These are phyloP conservation scores for Solenopsis fugax DNA, from an alignment of 1,140 invertebrate species.

Conservation along the genomic window DNA sequence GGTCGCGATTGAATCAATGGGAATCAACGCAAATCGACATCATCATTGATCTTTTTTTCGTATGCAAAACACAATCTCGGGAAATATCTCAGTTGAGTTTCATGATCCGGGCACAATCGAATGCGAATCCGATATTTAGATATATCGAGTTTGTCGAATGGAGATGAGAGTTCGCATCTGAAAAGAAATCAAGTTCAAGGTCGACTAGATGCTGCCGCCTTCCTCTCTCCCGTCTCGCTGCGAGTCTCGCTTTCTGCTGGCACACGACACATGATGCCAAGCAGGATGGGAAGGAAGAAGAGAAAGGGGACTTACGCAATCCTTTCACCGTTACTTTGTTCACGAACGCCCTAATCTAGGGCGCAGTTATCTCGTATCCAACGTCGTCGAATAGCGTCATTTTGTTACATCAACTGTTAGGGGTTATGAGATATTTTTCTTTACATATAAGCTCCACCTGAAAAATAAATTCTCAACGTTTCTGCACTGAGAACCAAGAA, in stretches of 20 bases:
- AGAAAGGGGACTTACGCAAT: slow-evolving; percentile 77
- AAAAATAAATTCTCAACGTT: too few species aligned
- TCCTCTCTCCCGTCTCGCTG: background rate
- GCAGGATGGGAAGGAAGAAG: background rate
- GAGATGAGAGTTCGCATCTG: background rate
- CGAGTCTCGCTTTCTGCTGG: slow-evolving; percentile 49
- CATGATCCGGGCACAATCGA: background rate
- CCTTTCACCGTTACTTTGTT: slow-evolving; percentile 78
- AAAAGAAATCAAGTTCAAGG: slow-evolving; percentile 61
- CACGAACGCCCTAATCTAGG: slow-evolving; percentile 49
- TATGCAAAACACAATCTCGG: background rate
- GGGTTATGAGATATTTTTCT: background rate
- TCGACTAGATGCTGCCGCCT: slow-evolving; percentile 43
- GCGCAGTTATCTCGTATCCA: slow-evolving; percentile 8
- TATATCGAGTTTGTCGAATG: background rate
- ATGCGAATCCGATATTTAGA: background rate
- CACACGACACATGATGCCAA: slow-evolving; percentile 61
- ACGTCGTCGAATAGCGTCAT: background rate
- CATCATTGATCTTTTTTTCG: background rate
- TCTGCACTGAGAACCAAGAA: background rate
- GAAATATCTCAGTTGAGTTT: background rate
- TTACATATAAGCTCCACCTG: background rate
- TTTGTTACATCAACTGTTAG: slow-evolving; percentile 13
- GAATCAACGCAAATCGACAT: background rate
- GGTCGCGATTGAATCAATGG: background rate